phyloP scores from a whole-genome alignment of 2,888 invertebrate species.

The Caradrina kadenii region DNA sequence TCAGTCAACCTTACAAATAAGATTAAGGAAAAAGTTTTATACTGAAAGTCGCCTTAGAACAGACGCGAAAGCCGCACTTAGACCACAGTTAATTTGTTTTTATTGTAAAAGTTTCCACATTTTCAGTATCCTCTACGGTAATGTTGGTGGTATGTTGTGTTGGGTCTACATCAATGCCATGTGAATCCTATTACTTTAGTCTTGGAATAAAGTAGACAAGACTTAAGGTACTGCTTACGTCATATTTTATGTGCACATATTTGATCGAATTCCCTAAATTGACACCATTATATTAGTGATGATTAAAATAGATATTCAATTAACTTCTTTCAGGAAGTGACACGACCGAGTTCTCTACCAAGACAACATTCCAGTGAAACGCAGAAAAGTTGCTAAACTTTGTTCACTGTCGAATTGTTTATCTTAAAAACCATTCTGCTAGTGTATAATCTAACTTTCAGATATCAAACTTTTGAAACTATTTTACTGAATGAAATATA shows the following conservation, averaged over 20 bases:
- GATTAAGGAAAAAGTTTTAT: constrained; percentile 80
- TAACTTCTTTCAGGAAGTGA: constrained; percentile 6
- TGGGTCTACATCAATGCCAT: constrained; percentile 61
- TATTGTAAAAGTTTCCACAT: constrained; percentile 86
- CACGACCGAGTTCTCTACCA: constrained; percentile 5
- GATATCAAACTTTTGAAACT: constrained; percentile 49
- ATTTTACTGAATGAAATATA: constrained; percentile 31
- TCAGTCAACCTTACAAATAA: constrained; percentile 77
- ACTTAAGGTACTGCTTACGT: constrained; percentile 10
- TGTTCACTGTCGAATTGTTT: constrained; percentile 44
- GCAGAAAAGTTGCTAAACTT: constrained; percentile 41
- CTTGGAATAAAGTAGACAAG: constrained; percentile 20
- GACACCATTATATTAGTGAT: background rate
- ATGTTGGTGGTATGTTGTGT: constrained; percentile 67
- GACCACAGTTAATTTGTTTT: constrained; percentile 86
- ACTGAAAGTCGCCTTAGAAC: constrained; percentile 76
- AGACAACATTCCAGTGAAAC: constrained; percentile 32
- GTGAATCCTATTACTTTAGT: constrained; percentile 43
- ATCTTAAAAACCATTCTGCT: constrained; percentile 44
- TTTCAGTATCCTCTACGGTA: constrained; percentile 77
- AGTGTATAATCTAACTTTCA: constrained; percentile 43
- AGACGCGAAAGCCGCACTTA: constrained; percentile 78
- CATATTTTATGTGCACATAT: background rate
- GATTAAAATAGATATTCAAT: constrained; percentile 8
- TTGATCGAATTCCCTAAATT: constrained; percentile 3